A percentile compares a stretch with the other conserved stretches of the same genome.
Conservation (phyloP, 53 echinoderm and acorn worm genomes). For the Zoroaster sp. region DNA sequence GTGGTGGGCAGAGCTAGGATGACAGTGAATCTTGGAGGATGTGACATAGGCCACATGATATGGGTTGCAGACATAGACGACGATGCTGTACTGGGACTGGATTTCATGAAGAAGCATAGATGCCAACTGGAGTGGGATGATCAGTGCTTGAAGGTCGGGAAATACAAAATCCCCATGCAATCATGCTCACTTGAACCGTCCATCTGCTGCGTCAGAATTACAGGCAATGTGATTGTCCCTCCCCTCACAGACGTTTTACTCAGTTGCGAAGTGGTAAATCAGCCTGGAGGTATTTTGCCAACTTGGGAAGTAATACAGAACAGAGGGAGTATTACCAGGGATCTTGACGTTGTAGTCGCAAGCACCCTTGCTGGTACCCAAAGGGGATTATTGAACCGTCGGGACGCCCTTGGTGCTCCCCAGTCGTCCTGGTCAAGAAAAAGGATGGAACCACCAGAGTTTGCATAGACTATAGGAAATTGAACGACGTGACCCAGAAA, state of each 20-base stretch:
- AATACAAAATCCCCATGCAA: not conserved
- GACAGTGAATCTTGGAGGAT: not conserved
- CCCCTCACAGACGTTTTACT: slow-evolving; percentile 16
- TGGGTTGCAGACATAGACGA: slow-evolving; percentile 47
- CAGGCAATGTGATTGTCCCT: not conserved
- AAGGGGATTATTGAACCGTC: too few species aligned
- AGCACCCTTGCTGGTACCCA: not conserved
- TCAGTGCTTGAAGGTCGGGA: not conserved
- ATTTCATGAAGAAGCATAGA: slow-evolving; percentile 30
- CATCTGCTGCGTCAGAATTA: slow-evolving; percentile 12
- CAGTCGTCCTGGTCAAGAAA: too few species aligned
- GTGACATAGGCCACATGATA: not conserved
- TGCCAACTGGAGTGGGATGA: slow-evolving; percentile 33
- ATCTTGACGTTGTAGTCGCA: not conserved
- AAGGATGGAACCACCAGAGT: too few species aligned
- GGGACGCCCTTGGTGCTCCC: too few species aligned
- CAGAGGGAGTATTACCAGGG: not conserved
- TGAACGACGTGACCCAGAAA: too few species aligned
- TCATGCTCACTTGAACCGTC: not conserved
- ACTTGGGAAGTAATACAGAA: not conserved
- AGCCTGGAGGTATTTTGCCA: not conserved
- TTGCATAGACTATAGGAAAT: too few species aligned
- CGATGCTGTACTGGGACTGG: slow-evolving; percentile 47
- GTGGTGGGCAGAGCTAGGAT: not conserved
- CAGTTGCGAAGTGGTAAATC: not conserved